Percentiles rank a stretch among this genome's conserved stretches.
phyloP scores from a whole-genome alignment of 2,113 vertebrate genomes.

The Anas platyrhynchos region DNA sequence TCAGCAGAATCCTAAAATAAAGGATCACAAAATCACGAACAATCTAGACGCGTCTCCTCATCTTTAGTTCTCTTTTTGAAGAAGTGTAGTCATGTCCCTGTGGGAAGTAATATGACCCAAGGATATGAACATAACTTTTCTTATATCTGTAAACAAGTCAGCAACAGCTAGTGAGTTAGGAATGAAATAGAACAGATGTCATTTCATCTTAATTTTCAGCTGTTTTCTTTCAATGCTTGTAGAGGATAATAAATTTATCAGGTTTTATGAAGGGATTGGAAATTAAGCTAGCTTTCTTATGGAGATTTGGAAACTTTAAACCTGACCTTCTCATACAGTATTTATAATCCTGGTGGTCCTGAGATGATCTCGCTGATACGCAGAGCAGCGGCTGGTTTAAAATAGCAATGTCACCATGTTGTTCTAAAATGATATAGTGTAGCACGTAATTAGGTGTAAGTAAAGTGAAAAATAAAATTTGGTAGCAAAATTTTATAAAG shows the following conservation, averaged over 20 bases:
- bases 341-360: conserved; percentile 75
- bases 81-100: neutral
- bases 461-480: neutral
- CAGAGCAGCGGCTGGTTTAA: conserved; percentile 68
- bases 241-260: conserved; percentile 51
- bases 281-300: conserved; percentile 68
- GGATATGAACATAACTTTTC: conserved; percentile 7
- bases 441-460: neutral
- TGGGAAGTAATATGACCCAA: conserved; percentile 37
- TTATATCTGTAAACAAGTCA: conserved; percentile 61
- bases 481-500: too few species aligned
- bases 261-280: conserved; percentile 43
- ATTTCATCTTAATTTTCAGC: conserved; percentile 53
- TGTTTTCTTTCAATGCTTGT: conserved; percentile 40
- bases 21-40: neutral
- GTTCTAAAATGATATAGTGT: conserved; percentile 6
- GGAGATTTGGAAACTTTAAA: conserved; percentile 74
- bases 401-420: conserved; percentile 68
- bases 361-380: conserved; percentile 53
- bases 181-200: conserved; percentile 16
- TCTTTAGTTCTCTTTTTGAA: conserved; percentile 4
- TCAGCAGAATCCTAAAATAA: neutral
- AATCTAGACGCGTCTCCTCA: neutral
- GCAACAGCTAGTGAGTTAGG: neutral
- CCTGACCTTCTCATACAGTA: conserved; percentile 79